phyloP scores from a whole-genome alignment of 2,113 vertebrate species.

The Oplegnathus fasciatus region DNA sequence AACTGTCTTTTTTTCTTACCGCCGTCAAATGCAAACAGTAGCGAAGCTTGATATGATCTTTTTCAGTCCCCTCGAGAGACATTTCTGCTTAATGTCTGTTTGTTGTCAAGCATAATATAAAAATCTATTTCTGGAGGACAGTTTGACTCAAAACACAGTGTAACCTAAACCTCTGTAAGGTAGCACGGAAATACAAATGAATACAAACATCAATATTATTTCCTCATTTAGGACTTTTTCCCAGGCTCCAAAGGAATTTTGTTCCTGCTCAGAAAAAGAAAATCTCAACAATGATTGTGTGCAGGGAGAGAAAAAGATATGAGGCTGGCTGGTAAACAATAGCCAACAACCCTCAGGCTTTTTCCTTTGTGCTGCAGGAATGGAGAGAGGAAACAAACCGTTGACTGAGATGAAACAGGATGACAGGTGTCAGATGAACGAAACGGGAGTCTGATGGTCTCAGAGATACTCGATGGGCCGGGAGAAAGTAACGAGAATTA shows the following conservation, averaged over 20 bases:
- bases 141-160: conserved; percentile 17
- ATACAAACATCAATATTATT: conserved; percentile 65
- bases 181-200: conserved; percentile 43
- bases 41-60: not conserved
- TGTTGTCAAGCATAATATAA: conserved; percentile 15
- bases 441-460: conserved; percentile 38
- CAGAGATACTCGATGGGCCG: conserved; percentile 20
- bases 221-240: conserved; percentile 66
- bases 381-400: conserved; percentile 38
- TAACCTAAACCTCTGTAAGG: not conserved
- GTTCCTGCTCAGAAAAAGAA: conserved; percentile 50
- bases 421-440: conserved; percentile 76
- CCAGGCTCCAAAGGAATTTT: conserved; percentile 75
- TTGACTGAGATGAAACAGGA: conserved; percentile 64
- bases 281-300: conserved; percentile 36
- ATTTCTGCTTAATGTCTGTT: not conserved
- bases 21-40: not conserved
- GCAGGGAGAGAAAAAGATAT: conserved; percentile 51
- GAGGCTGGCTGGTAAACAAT: conserved; percentile 75
- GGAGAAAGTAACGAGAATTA: conserved; percentile 1
- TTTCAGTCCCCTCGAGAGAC: not conserved
- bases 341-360: conserved; percentile 57
- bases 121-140: conserved; percentile 3
- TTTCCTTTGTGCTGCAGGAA: conserved; percentile 62
- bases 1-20: conserved; percentile 1